Evolutionary conservation across 2,888 invertebrate genomes (phyloP), one percentile per base, ranked within the genome.

Genomic region (Seira sanloemensis): DNA sequence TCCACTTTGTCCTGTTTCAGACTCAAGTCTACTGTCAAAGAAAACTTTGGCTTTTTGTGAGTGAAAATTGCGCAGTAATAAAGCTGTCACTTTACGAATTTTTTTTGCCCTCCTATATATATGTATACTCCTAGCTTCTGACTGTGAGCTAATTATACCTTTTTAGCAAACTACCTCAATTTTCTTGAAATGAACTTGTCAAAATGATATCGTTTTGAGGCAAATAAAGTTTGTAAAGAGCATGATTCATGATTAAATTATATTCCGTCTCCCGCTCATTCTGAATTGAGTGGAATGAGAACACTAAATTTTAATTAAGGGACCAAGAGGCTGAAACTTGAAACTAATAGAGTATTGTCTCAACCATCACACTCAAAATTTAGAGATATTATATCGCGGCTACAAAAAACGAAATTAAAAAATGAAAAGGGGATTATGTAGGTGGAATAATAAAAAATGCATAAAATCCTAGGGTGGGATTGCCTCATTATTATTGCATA

Each of bases 51-150:
- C n/a, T n/a, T n/a, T 37, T 37, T 37, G 5, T 7, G 50, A 67
- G 25, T n/a, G 24, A 67, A 67, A 67, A 67, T n/a, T 67, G 67
- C 67, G 24, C 16, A 67, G 54, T 76, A 76, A 76, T 76, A 76
- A 76, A 76, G 67, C 76, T 76, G 76, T 76, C 76, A 76, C 68
- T 50, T 50, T 12, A 50, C n/a, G n/a, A n/a, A n/a, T n/a, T n/a
- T n/a, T n/a, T n/a, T n/a, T n/a, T n/a, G n/a, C n/a, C n/a, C n/a
- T n/a, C n/a, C n/a, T n/a, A n/a, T n/a, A n/a, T n/a, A n/a, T n/a
- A n/a, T n/a, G n/a, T 50, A 50, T n/a, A 18, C 50, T 50, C 50
- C 16, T 50, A n/a, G 12, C 16, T 50, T 50, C 50, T 50, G 50
- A 50, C 50, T 7, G 2, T 50, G 50, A 50, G 16, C 1, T 50